A percentile compares a stretch with the other conserved stretches of the same genome.
Evolutionary conservation across 2,113 vertebrate species (phyloP).

Genomic region (cat (Felis catus)): F.catus_Fca126_mat1.0 CM031411.1:99290501-99291000

Average conservation of each 20-base stretch:
- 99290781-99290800: not conserved
- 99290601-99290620: not conserved
- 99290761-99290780: not conserved
- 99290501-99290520: not conserved
- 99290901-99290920: slow-evolving; percentile 11
- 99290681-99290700: not conserved
- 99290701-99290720: not conserved
- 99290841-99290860: slow-evolving; percentile 15
- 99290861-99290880: not conserved
- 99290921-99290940: slow-evolving; percentile 42
- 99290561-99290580: not conserved
- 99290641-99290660: slow-evolving; percentile 23
- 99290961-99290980: not conserved
- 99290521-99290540: not conserved
- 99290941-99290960: not conserved
- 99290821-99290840: not conserved
- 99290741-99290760: not conserved
- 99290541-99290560: not conserved
- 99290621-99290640: not conserved
- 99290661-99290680: not conserved
- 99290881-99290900: not conserved
- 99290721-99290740: not conserved
- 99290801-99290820: slow-evolving; percentile 14
- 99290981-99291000: not conserved
- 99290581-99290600: not conserved